These are phyloP conservation scores for Pangasius larnaudii DNA, from an alignment of 2,797 vertebrate species.

Conservation along the genomic window DNA sequence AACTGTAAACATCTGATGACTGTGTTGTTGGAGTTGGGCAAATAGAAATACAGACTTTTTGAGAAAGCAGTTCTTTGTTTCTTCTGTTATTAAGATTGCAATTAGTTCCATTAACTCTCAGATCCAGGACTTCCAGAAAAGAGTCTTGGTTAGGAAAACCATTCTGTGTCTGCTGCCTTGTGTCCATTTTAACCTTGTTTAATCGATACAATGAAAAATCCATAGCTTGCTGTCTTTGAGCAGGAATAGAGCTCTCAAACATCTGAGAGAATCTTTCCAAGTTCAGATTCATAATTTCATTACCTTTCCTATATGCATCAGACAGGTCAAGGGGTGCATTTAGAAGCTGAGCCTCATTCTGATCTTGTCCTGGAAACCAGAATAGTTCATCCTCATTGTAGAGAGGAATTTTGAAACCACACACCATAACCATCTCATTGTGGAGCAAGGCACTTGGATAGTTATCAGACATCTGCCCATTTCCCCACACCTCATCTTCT, in stretches of 20 bases:
- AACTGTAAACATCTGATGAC: conserved; percentile 71
- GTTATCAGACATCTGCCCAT: conserved; percentile 68
- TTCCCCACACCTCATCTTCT: conserved; percentile 77
- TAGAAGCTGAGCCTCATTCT: conserved; percentile 73
- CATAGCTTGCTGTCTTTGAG: conserved; percentile 78
- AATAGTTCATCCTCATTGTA: conserved; percentile 87
- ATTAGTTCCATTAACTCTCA: conserved; percentile 72
- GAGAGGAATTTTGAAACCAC: conserved; percentile 90
- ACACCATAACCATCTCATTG: conserved; percentile 82
- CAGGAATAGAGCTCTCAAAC: conserved; percentile 87
- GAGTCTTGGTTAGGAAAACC: conserved; percentile 69
- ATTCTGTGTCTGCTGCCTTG: conserved; percentile 67
- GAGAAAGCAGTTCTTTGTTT: conserved; percentile 74
- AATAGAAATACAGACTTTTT: conserved; percentile 76
- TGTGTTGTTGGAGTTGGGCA: conserved; percentile 64
- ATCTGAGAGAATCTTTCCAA: conserved; percentile 87
- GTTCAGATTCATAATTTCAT: conserved; percentile 89
- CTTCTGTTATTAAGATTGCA: conserved; percentile 67
- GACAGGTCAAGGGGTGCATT: conserved; percentile 91
- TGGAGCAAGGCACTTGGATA: conserved; percentile 77
- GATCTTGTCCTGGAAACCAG: conserved; percentile 84
- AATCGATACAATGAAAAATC: conserved; percentile 86
- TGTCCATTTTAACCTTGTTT: conserved; percentile 87
- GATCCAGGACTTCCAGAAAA: conserved; percentile 78
- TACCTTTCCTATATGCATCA: conserved; percentile 84